Percentiles rank a stretch among this genome's conserved stretches.
These are phyloP conservation scores for Crocodylus rhombifer DNA, from an alignment of 2,797 vertebrate genomes.

Conservation along the genomic window DNA sequence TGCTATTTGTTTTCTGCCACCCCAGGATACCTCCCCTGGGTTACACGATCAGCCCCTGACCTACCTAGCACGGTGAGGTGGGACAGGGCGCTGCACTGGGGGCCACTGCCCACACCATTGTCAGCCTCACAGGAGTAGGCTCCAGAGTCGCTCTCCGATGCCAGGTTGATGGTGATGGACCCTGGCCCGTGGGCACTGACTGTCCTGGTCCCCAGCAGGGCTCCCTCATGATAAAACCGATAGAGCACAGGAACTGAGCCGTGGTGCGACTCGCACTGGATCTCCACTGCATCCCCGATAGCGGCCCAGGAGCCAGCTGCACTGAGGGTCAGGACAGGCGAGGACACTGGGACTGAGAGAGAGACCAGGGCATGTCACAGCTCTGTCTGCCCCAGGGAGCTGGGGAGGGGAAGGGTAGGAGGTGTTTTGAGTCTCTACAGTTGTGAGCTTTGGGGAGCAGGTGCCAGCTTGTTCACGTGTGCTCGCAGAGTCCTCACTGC, in stretches of 20 bases:
- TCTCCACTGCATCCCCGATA: no score
- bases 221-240: background rate
- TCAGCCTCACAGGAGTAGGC: conserved; percentile 50
- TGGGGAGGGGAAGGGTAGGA: background rate
- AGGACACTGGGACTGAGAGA: conserved; percentile 37
- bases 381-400: background rate
- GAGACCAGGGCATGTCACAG: background rate
- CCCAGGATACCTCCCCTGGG: background rate
- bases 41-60: background rate
- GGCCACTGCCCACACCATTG: conserved; percentile 6
- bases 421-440: background rate
- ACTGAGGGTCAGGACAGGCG: background rate
- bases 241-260: conserved; percentile 21
- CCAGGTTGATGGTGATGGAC: conserved; percentile 11
- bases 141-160: conserved; percentile 24
- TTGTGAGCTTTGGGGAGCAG: background rate
- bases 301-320: no score
- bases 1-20: no score
- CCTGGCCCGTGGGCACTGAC: background rate
- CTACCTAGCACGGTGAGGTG: conserved; percentile 32
- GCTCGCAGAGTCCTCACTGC: background rate
- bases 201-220: background rate
- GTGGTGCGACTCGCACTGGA: background rate
- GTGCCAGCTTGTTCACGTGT: background rate
- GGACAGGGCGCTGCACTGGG: conserved; percentile 1